These are phyloP conservation scores for Leucoma salicis DNA, from an alignment of 2,888 invertebrate species.

Conservation along the genomic window DNA sequence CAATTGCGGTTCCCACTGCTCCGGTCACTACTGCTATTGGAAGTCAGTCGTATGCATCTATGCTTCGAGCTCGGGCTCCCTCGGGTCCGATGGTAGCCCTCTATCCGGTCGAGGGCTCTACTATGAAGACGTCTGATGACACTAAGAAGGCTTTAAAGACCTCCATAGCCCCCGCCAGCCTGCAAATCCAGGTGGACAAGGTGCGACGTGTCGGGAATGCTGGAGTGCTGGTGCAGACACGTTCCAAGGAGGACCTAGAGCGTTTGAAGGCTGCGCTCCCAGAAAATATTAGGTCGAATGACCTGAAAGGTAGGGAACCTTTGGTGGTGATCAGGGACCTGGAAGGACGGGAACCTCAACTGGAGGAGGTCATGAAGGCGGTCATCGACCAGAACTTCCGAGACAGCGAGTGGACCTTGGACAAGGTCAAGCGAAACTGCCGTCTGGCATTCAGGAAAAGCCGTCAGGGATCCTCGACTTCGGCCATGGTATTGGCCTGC, in stretches of 20 bases:
- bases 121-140: neutral
- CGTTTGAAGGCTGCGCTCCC: neutral
- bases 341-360: no score
- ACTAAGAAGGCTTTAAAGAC: neutral
- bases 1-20: neutral
- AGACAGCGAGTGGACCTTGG: neutral
- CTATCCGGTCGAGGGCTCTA: neutral
- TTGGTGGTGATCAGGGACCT: neutral
- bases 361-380: no score
- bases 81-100: neutral
- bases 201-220: neutral
- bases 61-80: no score
- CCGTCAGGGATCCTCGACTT: neutral
- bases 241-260: neutral
- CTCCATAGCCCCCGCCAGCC: neutral
- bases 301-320: neutral
- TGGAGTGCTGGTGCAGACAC: neutral
- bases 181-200: neutral
- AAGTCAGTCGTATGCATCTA: no score
- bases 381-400: neutral
- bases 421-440: neutral
- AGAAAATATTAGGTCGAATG: no score
- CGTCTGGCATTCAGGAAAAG: neutral
- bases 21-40: no score
- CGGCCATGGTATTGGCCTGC: neutral